Conservation (phyloP, 2,797 vertebrate genomes). For the Gallirallus australis region DNA sequence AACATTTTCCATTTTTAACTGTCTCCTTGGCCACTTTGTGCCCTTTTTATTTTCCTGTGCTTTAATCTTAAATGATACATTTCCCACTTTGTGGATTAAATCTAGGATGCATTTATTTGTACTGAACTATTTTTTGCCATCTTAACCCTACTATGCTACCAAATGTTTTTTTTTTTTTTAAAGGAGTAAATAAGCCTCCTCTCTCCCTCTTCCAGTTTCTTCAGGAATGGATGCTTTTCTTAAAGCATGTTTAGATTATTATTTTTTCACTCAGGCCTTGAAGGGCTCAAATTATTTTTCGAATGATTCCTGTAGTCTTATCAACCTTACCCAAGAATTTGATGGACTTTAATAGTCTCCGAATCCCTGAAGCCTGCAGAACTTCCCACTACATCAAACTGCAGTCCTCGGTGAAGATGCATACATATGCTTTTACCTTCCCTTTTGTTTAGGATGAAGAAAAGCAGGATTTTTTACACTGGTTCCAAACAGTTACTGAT, state of each 20-base stretch:
- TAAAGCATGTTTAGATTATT: neutral
- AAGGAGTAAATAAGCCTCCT: neutral
- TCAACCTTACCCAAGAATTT: neutral
- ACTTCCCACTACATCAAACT: neutral
- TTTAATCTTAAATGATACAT: neutral
- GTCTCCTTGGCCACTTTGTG: neutral
- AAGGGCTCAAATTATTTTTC: neutral
- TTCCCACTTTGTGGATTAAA: neutral
- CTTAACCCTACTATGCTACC: neutral
- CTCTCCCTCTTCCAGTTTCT: neutral
- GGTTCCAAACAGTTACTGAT: conserved; percentile 86
- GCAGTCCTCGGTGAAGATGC: neutral
- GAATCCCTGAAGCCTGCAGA: neutral
- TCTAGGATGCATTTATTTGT: neutral
- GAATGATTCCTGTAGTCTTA: neutral
- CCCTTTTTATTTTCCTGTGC: neutral
- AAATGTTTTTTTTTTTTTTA: neutral
- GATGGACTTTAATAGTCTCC: neutral
- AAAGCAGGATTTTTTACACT: conserved; percentile 76
- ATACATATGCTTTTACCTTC: neutral
- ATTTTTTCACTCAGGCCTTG: neutral
- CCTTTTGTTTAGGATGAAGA: conserved; percentile 80
- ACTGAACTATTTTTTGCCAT: neutral
- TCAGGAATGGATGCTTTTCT: neutral
- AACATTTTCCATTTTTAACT: neutral